Conservation (phyloP, 2,888 invertebrate genomes). For the Minunthozetes semirufus region DNA sequence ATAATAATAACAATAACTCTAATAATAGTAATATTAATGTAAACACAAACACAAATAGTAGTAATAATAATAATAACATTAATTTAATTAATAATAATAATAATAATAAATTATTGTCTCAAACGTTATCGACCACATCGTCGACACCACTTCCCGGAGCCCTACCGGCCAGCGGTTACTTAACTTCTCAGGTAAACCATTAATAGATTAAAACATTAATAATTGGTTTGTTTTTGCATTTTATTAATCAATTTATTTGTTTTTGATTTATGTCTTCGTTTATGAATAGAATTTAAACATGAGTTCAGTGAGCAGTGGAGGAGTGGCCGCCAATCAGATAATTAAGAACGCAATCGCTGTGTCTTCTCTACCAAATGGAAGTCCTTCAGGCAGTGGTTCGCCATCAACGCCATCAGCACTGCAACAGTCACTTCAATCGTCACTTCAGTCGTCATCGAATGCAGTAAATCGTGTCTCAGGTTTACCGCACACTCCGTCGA, state of each 20-base stretch:
- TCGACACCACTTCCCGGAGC: slow-evolving; percentile 34
- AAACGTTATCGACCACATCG: background rate
- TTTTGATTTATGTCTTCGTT: background rate
- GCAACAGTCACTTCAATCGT: background rate
- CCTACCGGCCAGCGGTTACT: slow-evolving; percentile 43
- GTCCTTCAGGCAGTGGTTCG: background rate
- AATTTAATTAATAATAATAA: background rate
- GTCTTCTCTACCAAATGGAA: background rate
- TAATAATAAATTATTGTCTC: background rate
- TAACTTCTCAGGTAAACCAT: slow-evolving; percentile 39
- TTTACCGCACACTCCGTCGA: background rate
- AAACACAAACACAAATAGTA: background rate
- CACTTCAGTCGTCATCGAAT: background rate
- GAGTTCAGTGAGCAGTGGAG: background rate
- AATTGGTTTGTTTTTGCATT: background rate
- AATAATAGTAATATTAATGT: background rate
- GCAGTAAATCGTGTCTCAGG: background rate
- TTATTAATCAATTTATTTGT: background rate
- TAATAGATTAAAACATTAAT: background rate
- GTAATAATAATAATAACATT: background rate
- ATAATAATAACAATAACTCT: background rate
- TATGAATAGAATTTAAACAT: background rate
- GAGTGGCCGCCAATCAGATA: slow-evolving; percentile 3
- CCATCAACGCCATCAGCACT: slow-evolving; percentile 2
- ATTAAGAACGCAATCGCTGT: background rate